Conservation (phyloP, 2,113 vertebrate species). For the Hippoglossus stenolepis region DNA sequence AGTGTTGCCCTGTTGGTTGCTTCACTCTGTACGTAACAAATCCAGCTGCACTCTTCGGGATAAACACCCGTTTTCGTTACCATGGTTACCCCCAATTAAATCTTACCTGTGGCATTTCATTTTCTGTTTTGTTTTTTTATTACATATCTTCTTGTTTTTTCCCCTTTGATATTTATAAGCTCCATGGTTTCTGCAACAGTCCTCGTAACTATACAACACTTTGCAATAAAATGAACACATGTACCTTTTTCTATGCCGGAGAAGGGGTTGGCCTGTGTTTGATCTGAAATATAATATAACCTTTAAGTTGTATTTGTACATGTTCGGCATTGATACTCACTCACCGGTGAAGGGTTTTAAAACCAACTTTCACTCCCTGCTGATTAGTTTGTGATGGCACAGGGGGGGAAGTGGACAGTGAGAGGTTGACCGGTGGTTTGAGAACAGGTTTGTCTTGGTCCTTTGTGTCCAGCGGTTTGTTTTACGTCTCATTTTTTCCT, state of each 20-base stretch:
- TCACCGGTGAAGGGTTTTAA: too few relatives aligned
- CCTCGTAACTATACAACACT: background rate
- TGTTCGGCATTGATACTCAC: too few relatives aligned
- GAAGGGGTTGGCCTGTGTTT: too few relatives aligned
- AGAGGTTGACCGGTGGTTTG: background rate
- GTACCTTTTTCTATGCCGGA: too few relatives aligned
- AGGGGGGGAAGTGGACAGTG: background rate
- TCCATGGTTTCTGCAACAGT: too few relatives aligned
- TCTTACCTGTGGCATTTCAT: background rate
- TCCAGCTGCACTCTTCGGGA: too few relatives aligned
- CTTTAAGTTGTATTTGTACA: too few relatives aligned
- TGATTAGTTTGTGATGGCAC: background rate
- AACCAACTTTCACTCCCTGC: background rate
- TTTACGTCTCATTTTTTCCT: background rate
- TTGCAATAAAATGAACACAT: background rate
- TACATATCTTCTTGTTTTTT: background rate
- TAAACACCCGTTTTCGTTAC: background rate
- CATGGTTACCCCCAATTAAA: background rate
- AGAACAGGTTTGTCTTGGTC: background rate
- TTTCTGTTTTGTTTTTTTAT: background rate
- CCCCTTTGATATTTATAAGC: background rate
- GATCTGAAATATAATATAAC: too few relatives aligned
- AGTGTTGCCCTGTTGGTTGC: too few relatives aligned
- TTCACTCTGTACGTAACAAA: too few relatives aligned
- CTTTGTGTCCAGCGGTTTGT: too few relatives aligned